Percentiles rank a stretch among this genome's conserved stretches.
These are phyloP conservation scores for Drosophila kuntzei DNA, from an alignment of 2,888 invertebrate species.

Conservation along the genomic window DNA sequence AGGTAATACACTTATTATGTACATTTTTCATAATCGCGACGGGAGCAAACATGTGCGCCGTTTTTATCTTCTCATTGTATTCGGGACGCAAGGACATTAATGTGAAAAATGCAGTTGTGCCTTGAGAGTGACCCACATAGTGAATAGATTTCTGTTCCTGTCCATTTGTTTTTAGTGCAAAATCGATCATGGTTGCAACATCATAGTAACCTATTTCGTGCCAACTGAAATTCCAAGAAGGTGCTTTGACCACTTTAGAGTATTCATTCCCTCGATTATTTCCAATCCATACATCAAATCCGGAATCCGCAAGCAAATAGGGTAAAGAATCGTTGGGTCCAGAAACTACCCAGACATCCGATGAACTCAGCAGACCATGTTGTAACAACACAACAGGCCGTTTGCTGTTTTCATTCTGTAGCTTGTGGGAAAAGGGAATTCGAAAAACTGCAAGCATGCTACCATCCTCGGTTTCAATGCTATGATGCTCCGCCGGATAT, in stretches of 20 bases:
- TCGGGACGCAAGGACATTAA: constrained; percentile 72
- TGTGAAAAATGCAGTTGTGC: constrained; percentile 75
- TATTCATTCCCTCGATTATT: constrained; percentile 79
- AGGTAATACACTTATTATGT: constrained; percentile 73
- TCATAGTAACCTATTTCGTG: constrained; percentile 93
- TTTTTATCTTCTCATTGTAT: constrained; percentile 79
- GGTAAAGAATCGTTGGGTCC: constrained; percentile 74
- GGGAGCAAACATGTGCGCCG: constrained; percentile 81
- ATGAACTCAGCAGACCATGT: constrained; percentile 77
- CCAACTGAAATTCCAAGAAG: constrained; percentile 88
- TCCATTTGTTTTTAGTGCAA: constrained; percentile 65
- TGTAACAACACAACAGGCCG: constrained; percentile 86
- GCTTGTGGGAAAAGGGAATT: constrained; percentile 73
- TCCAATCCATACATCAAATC: constrained; percentile 84
- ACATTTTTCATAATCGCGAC: constrained; percentile 86
- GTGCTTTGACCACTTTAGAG: constrained; percentile 52
- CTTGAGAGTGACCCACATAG: constrained; percentile 83
- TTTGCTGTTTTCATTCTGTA: constrained; percentile 52
- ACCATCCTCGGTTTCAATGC: constrained; percentile 73
- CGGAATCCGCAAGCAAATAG: constrained; percentile 78
- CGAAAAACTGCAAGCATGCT: constrained; percentile 77
- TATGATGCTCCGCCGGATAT: constrained; percentile 90
- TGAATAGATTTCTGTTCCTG: constrained; percentile 68
- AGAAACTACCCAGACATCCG: constrained; percentile 73
- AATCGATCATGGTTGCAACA: constrained; percentile 71